A percentile compares a stretch with the other conserved stretches of the same genome.
These are phyloP conservation scores for Gibbula magus DNA, from an alignment of 2,888 invertebrate genomes.

Conservation along the genomic window DNA sequence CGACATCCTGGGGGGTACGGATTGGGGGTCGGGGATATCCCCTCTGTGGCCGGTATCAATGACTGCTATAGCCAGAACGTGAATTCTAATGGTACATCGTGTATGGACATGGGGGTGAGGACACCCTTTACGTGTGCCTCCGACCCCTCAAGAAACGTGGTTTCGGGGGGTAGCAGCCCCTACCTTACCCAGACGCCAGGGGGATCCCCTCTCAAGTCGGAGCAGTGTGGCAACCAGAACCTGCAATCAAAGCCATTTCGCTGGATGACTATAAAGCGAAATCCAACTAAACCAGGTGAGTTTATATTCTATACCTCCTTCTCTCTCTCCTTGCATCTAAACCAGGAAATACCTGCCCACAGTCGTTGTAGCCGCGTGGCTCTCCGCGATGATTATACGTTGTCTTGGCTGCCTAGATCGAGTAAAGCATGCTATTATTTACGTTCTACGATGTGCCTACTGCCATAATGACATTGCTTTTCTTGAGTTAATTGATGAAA, in stretches of 20 bases:
- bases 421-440: conserved; percentile 3
- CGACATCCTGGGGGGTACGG: conserved; percentile 41
- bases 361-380: background rate
- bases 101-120: conserved; percentile 29
- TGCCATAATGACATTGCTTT: conserved; percentile 14
- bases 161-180: conserved; percentile 2
- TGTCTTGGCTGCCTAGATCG: background rate
- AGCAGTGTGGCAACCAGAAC: conserved; percentile 55
- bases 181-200: conserved; percentile 73
- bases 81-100: conserved; percentile 5
- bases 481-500: conserved; percentile 24
- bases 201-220: conserved; percentile 59
- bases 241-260: conserved; percentile 83
- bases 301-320: background rate
- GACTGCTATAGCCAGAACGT: conserved; percentile 30
- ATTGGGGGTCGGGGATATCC: conserved; percentile 26
- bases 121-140: conserved; percentile 17
- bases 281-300: conserved; percentile 92
- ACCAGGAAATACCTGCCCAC: conserved; percentile 6
- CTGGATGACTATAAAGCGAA: conserved; percentile 99
- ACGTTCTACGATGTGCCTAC: background rate
- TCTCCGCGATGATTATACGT: background rate
- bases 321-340: background rate
- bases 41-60: conserved; percentile 5
- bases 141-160: conserved; percentile 17